These are phyloP conservation scores for Coenobita brevimanus DNA, from an alignment of 1,140 invertebrate species.

Conservation along the genomic window DNA sequence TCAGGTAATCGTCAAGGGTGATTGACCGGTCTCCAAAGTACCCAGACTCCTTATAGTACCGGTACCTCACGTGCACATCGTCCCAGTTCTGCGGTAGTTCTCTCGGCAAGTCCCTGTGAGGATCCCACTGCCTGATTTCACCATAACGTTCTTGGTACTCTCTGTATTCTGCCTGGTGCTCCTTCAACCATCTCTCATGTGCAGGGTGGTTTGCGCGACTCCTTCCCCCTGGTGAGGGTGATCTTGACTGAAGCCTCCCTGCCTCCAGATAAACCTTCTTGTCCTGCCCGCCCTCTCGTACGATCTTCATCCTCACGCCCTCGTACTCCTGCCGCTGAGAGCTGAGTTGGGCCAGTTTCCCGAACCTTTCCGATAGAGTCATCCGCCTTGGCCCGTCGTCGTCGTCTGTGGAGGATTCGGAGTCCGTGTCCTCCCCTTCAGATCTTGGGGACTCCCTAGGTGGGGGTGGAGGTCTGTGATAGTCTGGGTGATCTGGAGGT, in stretches of 20 bases:
- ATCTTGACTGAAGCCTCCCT: conserved; percentile 50
- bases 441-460: conserved; percentile 53
- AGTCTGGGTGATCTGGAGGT: conserved; percentile 49
- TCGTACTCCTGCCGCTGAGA: conserved; percentile 79
- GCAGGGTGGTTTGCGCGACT: conserved; percentile 49
- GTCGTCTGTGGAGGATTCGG: conserved; percentile 63
- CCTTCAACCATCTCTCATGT: conserved; percentile 56
- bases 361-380: conserved; percentile 86
- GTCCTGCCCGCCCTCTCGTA: conserved; percentile 68
- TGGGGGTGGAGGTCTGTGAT: conserved; percentile 49
- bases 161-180: conserved; percentile 57
- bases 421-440: conserved; percentile 57
- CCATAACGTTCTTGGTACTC: conserved; percentile 66
- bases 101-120: conserved; percentile 68
- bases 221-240: conserved; percentile 55
- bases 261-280: conserved; percentile 67
- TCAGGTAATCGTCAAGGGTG: conserved; percentile 87
- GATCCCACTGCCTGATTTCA: conserved; percentile 67
- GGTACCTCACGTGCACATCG: conserved; percentile 70
- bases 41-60: conserved; percentile 80
- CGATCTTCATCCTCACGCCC: conserved; percentile 70
- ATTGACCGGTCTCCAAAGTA: conserved; percentile 82
- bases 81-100: conserved; percentile 71
- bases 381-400: conserved; percentile 73
- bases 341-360: conserved; percentile 90